A percentile compares a stretch with the other conserved stretches of the same genome.
phyloP scores from a whole-genome alignment of 1,140 invertebrate species.

The Lineus longissimus region DNA sequence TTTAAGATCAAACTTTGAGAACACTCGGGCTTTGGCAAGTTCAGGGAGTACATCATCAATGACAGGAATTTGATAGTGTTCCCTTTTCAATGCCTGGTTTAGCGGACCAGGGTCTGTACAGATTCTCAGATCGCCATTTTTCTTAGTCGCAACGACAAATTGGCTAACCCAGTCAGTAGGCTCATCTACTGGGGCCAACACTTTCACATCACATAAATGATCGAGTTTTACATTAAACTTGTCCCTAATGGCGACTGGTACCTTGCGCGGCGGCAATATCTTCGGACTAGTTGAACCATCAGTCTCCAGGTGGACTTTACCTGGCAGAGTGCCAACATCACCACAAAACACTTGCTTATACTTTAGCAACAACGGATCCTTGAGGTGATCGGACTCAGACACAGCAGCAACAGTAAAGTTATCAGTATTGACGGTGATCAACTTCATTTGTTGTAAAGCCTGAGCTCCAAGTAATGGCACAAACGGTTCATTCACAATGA shows the following conservation, averaged over 20 bases:
- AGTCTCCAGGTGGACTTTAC: not conserved
- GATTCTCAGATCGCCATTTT: not conserved
- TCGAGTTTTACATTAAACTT: not conserved
- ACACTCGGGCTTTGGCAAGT: not conserved
- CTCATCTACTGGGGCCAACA: constrained; percentile 5
- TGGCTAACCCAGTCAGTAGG: constrained; percentile 12
- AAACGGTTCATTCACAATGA: too few species aligned
- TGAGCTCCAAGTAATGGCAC: too few species aligned
- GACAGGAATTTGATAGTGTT: constrained; percentile 4
- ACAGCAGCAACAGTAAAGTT: too few species aligned
- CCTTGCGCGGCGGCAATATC: not conserved
- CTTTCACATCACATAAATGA: not conserved
- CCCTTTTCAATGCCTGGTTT: constrained; percentile 2
- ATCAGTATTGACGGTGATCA: too few species aligned
- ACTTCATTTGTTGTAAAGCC: too few species aligned
- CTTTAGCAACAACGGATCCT: not conserved
- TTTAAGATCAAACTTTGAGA: constrained; percentile 49
- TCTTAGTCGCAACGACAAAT: not conserved
- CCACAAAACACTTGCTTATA: not conserved
- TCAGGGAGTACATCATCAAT: not conserved
- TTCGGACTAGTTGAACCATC: not conserved
- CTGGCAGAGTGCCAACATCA: not conserved
- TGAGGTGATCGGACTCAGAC: too few species aligned
- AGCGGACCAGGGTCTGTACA: not conserved
- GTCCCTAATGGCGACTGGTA: not conserved